Evolutionary conservation across 2,113 vertebrate genomes (phyloP).

Genomic region (Fregetta grallaria): DNA sequence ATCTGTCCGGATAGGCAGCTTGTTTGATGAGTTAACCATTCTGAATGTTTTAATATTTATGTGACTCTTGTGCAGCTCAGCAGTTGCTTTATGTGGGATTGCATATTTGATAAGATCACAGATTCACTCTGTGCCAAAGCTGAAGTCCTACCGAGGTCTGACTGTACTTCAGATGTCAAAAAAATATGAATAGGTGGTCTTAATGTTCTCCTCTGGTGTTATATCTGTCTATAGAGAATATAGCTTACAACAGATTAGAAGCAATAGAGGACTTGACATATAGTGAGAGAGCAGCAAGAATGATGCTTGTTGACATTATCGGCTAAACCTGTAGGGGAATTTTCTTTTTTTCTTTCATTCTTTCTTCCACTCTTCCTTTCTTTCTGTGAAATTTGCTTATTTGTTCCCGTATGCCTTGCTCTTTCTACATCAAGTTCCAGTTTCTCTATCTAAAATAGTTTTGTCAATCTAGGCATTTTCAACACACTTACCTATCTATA

Average conservation of each 20-base stretch:
- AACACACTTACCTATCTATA: background rate
- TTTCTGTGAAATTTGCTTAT: constrained; percentile 64
- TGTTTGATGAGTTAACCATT: constrained; percentile 38
- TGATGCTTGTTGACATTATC: constrained; percentile 74
- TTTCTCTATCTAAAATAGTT: constrained; percentile 65
- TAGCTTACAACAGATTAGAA: constrained; percentile 76
- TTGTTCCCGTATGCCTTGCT: constrained; percentile 45
- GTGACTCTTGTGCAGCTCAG: constrained; percentile 37
- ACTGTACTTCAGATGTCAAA: constrained; percentile 70
- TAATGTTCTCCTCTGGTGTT: constrained; percentile 61
- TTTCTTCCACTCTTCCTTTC: constrained; percentile 38
- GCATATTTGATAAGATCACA: constrained; percentile 58
- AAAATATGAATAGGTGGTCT: constrained; percentile 74
- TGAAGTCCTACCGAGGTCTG: constrained; percentile 62
- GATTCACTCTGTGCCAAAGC: constrained; percentile 47
- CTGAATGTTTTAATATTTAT: constrained; percentile 50
- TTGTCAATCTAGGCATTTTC: constrained; percentile 62
- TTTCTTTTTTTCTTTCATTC: constrained; percentile 60
- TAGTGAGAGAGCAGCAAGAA: constrained; percentile 40
- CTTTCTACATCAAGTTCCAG: constrained; percentile 15
- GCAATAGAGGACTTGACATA: constrained; percentile 69
- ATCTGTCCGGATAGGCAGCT: constrained; percentile 50
- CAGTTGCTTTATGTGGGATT: constrained; percentile 43
- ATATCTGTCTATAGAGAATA: constrained; percentile 72
- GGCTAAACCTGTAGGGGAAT: constrained; percentile 69